Conservation (phyloP, 1,140 invertebrate species). For the Penaeus vannamei region DNA sequence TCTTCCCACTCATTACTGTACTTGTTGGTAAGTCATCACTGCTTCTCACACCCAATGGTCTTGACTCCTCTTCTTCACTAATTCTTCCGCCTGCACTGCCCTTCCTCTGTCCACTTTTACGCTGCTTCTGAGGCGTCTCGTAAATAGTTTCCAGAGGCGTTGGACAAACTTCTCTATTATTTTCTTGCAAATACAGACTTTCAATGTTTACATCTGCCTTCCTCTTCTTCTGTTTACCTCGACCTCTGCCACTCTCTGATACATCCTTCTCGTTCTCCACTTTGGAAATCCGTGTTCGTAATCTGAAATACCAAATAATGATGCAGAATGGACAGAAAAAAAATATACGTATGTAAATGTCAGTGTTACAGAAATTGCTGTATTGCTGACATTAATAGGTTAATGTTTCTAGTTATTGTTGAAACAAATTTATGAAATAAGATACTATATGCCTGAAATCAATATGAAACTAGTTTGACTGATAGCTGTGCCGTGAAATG, state of each 20-base stretch:
- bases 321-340: no score
- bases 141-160: slow-evolving; percentile 48
- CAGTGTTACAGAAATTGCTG: no score
- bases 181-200: slow-evolving; percentile 36
- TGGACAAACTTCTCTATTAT: slow-evolving; percentile 18
- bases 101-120: background rate
- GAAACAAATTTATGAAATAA: no score
- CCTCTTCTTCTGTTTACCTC: background rate
- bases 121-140: slow-evolving; percentile 30
- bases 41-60: background rate
- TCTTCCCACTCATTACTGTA: slow-evolving; percentile 28
- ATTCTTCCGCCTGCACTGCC: background rate
- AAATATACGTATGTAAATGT: no score
- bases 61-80: no score
- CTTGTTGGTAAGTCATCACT: background rate
- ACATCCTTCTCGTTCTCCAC: background rate
- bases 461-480: no score
- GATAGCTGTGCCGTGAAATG: no score
- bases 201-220: slow-evolving; percentile 39
- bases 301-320: background rate
- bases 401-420: no score
- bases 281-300: background rate
- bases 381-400: no score
- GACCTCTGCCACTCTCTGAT: background rate
- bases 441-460: no score